Percentiles rank a stretch among this genome's conserved stretches.
These are phyloP conservation scores for Cariama cristata DNA, from an alignment of 2,113 vertebrate genomes.

Conservation along the genomic window DNA sequence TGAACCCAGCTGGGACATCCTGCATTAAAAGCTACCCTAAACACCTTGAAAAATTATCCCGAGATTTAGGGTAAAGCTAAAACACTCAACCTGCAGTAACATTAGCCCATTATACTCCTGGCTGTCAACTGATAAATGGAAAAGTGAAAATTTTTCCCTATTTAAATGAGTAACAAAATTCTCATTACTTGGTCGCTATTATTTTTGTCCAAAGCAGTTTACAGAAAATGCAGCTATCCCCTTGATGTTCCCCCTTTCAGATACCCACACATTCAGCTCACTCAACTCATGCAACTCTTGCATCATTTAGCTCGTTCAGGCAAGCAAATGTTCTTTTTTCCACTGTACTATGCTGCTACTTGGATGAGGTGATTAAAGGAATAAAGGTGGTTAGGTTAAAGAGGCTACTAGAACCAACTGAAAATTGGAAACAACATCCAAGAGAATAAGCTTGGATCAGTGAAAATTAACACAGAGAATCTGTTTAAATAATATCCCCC, in stretches of 20 bases:
- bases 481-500: background rate
- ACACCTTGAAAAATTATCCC: background rate
- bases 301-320: background rate
- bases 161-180: background rate
- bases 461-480: background rate
- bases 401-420: background rate
- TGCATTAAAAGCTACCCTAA: background rate
- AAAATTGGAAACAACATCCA: background rate
- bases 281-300: background rate
- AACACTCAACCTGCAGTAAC: background rate
- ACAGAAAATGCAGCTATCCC: background rate
- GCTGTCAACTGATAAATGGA: fast-evolving
- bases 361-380: background rate
- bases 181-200: background rate
- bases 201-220: background rate
- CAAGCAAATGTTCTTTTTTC: background rate
- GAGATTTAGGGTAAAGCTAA: background rate
- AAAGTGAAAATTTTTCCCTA: background rate
- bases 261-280: background rate
- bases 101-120: background rate
- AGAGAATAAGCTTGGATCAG: background rate
- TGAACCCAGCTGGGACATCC: background rate
- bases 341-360: background rate
- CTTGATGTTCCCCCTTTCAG: background rate
- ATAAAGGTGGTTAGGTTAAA: background rate